Conservation (phyloP, 1,140 invertebrate species). For the Battus philenor region DNA sequence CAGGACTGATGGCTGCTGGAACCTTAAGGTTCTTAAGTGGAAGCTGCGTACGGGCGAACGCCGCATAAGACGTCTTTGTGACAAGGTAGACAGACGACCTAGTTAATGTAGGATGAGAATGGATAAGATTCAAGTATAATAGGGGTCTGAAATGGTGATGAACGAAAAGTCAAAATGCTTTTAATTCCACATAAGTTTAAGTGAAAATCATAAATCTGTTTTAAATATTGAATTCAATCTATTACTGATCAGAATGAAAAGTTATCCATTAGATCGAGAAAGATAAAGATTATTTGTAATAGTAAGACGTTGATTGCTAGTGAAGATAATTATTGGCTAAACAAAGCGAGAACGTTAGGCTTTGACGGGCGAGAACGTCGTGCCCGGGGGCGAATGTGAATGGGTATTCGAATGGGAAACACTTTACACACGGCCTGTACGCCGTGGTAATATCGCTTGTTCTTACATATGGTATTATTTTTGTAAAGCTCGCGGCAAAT, state of each 20-base stretch:
- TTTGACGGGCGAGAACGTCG: slow-evolving; percentile 42
- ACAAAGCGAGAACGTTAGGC: slow-evolving; percentile 56
- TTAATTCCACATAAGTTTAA: neutral
- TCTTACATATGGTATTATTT: slow-evolving; percentile 18
- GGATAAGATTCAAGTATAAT: too few relatives aligned
- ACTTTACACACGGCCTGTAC: slow-evolving; percentile 29
- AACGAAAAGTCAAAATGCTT: too few relatives aligned
- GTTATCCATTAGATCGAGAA: slow-evolving; percentile 8
- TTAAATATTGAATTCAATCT: too few relatives aligned
- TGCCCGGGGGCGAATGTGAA: slow-evolving; percentile 40
- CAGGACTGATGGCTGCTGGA: too few relatives aligned
- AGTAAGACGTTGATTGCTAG: slow-evolving; percentile 49
- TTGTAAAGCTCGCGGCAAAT: neutral
- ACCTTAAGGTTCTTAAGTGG: too few relatives aligned
- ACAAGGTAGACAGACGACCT: too few relatives aligned
- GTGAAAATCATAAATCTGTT: neutral
- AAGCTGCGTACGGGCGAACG: too few relatives aligned
- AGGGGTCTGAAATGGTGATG: too few relatives aligned
- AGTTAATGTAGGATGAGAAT: too few relatives aligned
- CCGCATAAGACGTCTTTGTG: too few relatives aligned
- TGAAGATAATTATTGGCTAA: slow-evolving; percentile 67
- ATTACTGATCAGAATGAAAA: slow-evolving; percentile 13
- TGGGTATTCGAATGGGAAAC: slow-evolving; percentile 54
- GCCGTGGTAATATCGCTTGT: slow-evolving; percentile 18
- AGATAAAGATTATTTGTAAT: slow-evolving; percentile 41